Evolutionary conservation across 2,888 invertebrate species (phyloP), one percentile per base, ranked within the genome.

Genomic region (Galerucella pusilla): DNA sequence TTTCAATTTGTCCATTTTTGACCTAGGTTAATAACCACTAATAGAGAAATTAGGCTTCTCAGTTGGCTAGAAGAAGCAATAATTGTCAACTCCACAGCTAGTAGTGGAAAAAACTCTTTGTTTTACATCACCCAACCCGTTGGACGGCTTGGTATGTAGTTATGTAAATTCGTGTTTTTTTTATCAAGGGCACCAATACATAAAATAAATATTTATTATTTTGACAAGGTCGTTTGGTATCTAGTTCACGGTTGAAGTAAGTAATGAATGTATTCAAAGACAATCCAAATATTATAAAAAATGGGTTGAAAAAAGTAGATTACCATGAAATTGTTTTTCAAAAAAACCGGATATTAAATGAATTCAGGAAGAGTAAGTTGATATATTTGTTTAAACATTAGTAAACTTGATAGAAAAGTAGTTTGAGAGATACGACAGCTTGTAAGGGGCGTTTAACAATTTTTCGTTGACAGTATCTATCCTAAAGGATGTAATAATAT

Each of bases 191-290:
- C 52, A 52, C 52, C 52, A 14, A 52, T 52, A 52, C 12, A 49
- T 14, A 49, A 14, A 52, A 52, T 52, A 52, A 57, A 2, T 57
- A 20, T 57, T 57, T 57, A 57, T 57, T 57, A 57, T 57, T 49
- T 57, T 57, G 57, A 57, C 57, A 57, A 57, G 57, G 57, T 57
- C 57, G 20, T 57, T 20, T 9, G 10, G 16, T 57, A 57, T 57
- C 16, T 20, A 57, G 57, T 57, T 57, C 57, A 57, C 20, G 57
- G 57, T 57, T 54, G 7, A 57, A 20, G 57, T 20, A 16, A 20
- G 9, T 54, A n/a, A 54, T 2, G 6, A 14, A 20, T 57, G 57
- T 57, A 10, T 57, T 16, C 16, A 57, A 57, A n/a, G 16, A 57
- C 57, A 57, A 16, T 20, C 57, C 16, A 20, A 57, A 10, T 16